A percentile compares a stretch with the other conserved stretches of the same genome.
These are phyloP conservation scores for Ceratosolen solmsi DNA, from an alignment of 1,140 invertebrate genomes.

Conservation along the genomic window DNA sequence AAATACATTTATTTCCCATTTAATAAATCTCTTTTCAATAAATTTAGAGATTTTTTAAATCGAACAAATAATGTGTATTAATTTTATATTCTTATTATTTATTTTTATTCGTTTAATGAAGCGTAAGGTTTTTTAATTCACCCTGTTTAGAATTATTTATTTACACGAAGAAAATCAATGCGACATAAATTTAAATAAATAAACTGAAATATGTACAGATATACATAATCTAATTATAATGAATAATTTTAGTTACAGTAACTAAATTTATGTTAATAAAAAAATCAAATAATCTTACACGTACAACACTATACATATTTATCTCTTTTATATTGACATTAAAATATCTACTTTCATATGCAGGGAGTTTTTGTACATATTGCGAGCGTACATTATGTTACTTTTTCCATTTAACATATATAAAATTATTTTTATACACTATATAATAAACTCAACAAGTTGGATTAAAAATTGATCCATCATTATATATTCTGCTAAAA, in stretches of 20 bases:
- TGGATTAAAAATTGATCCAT: conserved; percentile 42
- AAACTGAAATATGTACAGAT: neutral
- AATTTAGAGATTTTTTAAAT: neutral
- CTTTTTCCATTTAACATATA: conserved; percentile 32
- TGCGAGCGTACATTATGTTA: conserved; percentile 25
- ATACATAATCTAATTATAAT: too few relatives aligned
- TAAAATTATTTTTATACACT: conserved; percentile 35
- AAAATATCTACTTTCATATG: conserved; percentile 33
- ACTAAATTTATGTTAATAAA: neutral
- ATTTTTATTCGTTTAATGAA: neutral
- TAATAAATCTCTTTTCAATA: conserved; percentile 14
- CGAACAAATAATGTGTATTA: conserved; percentile 25
- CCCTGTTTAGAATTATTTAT: neutral
- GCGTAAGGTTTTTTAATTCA: conserved; percentile 31
- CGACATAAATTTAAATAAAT: neutral
- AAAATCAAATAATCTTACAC: conserved; percentile 31
- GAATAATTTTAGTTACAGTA: neutral
- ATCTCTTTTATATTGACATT: conserved; percentile 19
- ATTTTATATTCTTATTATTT: conserved; percentile 5
- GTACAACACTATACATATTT: neutral
- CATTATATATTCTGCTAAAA: conserved; percentile 44
- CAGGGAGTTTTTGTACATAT: conserved; percentile 38
- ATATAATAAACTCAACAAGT: conserved; percentile 49
- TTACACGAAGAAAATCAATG: conserved; percentile 25
- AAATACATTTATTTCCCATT: conserved; percentile 18